A percentile compares a stretch with the other conserved stretches of the same genome.
phyloP scores from a whole-genome alignment of 2,888 invertebrate genomes.

The Ochropacha duplaris region DNA sequence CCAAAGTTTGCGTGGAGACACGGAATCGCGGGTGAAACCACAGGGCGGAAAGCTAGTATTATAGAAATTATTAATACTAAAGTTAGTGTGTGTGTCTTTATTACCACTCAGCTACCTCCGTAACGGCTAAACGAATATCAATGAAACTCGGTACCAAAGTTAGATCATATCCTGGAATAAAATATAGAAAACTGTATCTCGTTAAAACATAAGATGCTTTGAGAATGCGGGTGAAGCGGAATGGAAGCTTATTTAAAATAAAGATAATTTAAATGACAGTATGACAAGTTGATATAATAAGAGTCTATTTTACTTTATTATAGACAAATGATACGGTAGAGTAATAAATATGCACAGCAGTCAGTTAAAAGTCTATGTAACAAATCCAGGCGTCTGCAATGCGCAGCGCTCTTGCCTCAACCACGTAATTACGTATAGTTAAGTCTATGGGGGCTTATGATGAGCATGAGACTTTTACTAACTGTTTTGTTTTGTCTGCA shows the following conservation, averaged over 20 bases:
- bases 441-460: slow-evolving; percentile 14
- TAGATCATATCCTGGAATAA: no score
- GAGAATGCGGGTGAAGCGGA: no score
- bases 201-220: no score
- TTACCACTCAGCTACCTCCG: no score
- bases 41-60: neutral
- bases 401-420: slow-evolving; percentile 13
- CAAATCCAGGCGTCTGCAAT: slow-evolving; percentile 9
- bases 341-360: slow-evolving; percentile 15
- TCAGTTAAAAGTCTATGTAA: slow-evolving; percentile 1
- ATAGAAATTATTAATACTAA: no score
- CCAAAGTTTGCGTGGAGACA: no score
- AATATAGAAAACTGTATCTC: no score
- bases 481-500: neutral
- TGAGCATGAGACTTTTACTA: neutral
- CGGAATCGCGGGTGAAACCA: no score
- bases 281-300: neutral
- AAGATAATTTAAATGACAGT: neutral
- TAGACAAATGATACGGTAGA: slow-evolving; percentile 26
- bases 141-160: no score
- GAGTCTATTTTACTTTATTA: slow-evolving; percentile 18
- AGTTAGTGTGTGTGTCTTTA: no score
- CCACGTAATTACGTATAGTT: slow-evolving; percentile 27
- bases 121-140: no score
- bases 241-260: no score